A percentile compares a stretch with the other conserved stretches of the same genome.
These are phyloP conservation scores for Aphyosemion australe DNA, from an alignment of 2,113 vertebrate species.

Conservation along the genomic window DNA sequence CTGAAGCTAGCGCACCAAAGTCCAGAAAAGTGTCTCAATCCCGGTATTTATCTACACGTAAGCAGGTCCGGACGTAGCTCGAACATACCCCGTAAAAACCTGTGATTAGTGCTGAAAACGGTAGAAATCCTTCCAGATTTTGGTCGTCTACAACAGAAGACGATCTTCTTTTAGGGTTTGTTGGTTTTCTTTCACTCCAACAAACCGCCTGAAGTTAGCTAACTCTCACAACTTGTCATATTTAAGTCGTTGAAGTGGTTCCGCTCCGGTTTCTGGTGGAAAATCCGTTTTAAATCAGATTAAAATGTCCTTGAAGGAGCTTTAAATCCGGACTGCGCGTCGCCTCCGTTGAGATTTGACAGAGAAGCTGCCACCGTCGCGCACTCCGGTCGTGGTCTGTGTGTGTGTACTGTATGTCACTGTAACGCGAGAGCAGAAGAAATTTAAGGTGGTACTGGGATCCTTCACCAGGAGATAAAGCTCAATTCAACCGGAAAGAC, in stretches of 20 bases:
- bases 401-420: not conserved
- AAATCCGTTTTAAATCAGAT: not conserved
- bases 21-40: conserved; percentile 10
- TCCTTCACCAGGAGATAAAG: too few species aligned
- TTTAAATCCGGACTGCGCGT: conserved; percentile 9
- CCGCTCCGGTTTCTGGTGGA: not conserved
- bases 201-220: not conserved
- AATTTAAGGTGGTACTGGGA: conserved; percentile 56
- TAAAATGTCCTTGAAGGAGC: conserved; percentile 3
- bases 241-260: accelerated
- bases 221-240: not conserved
- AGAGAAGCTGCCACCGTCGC: conserved; percentile 10
- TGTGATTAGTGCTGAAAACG: not conserved
- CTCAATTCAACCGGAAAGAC: conserved; percentile 2
- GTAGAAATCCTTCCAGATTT: not conserved
- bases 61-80: not conserved
- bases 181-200: not conserved
- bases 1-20: conserved; percentile 8
- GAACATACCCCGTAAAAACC: not conserved
- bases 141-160: not conserved
- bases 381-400: conserved; percentile 24
- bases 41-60: not conserved
- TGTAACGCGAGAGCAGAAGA: conserved; percentile 17
- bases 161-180: not conserved
- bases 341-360: conserved; percentile 52